Base-by-base conservation (phyloP, 2,113 vertebrate species). In the Hippoglossus stenolepis region DNA sequence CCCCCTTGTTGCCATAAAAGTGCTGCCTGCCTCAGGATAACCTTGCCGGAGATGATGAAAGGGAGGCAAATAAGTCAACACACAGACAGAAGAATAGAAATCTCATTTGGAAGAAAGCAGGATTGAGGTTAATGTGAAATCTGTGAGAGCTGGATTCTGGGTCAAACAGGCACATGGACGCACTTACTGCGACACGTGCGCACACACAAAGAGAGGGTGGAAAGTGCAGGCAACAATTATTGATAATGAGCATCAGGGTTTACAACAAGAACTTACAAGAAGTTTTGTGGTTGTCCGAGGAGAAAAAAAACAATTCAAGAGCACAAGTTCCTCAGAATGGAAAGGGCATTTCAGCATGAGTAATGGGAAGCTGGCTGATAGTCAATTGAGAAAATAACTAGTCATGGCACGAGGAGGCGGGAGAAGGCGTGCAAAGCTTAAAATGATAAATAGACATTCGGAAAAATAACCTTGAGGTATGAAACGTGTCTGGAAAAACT, bases 31-130 rank as follows among this genome's bases (percentile, higher is more conserved):
- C 92, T 90, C 79, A 18, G 93, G 92, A 92, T 89, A 94, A 92
- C 89, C 92, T 92, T 86, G 88, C 80, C 75, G 77, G 77, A 79
- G 87, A 91, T 91, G 93, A 93, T 94, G 91, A 94, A 94, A 93
- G 90, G 78, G 85, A 86, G 71, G 85, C 74, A 81, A 86, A 91
- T 86, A 88, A 87, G 87, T 90, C 84, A 91, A 92, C 83, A 83
- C 9, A 35, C 73, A 88, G 71, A 79, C 69, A 69, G 89, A 87
- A 87, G 73, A 89, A 90, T 20, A 65, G 82, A 70, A 86, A 88
- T 85, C 75, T 90, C 79, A 87, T 90, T 88, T 78, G 75, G 90
- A 86, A 72, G 79, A 85, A 88, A 87, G 79, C 81, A 45, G 70
- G 71, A 74, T 74, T 84, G 73, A 75, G 85, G 85, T 90, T 87